phyloP scores from a whole-genome alignment of 2,888 invertebrate species.

The Andrena hattorfiana region DNA sequence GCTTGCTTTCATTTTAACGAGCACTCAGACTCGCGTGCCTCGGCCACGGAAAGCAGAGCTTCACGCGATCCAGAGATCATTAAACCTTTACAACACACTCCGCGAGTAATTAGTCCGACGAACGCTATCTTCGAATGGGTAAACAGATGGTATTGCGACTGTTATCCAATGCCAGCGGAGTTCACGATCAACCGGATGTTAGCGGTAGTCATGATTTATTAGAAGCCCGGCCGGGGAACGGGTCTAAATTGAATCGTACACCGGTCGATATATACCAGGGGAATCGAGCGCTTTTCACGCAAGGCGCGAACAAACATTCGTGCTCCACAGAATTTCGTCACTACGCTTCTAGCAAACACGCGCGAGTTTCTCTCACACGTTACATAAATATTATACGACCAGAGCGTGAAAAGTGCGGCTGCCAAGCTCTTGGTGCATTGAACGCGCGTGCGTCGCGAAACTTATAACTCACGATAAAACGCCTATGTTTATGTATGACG shows the following conservation, averaged over 20 bases:
- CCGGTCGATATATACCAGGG: neutral
- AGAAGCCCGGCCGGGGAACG: neutral
- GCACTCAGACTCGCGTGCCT: slow-evolving; percentile 31
- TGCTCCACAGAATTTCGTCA: neutral
- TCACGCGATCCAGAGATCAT: slow-evolving; percentile 39
- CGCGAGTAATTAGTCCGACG: slow-evolving; percentile 30
- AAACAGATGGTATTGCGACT: slow-evolving; percentile 32
- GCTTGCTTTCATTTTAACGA: slow-evolving; percentile 29
- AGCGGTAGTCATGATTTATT: slow-evolving; percentile 34
- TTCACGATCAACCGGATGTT: slow-evolving; percentile 27
- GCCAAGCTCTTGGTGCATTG: neutral
- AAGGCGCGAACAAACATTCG: neutral
- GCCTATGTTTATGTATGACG: slow-evolving; percentile 46
- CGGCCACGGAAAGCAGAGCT: slow-evolving; percentile 11
- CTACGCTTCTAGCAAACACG: too few species aligned
- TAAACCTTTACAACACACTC: slow-evolving; percentile 27
- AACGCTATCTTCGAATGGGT: slow-evolving; percentile 40
- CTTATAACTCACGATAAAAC: slow-evolving; percentile 48
- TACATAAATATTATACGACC: too few species aligned
- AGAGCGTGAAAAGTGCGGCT: slow-evolving; percentile 16
- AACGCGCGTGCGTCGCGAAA: slow-evolving; percentile 25
- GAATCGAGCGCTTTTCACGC: slow-evolving; percentile 9
- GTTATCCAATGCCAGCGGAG: slow-evolving; percentile 12
- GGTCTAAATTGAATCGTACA: slow-evolving; percentile 39
- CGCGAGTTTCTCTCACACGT: too few species aligned